Conservation (phyloP, 1,140 invertebrate genomes). For the Drosophila jambulina region DNA sequence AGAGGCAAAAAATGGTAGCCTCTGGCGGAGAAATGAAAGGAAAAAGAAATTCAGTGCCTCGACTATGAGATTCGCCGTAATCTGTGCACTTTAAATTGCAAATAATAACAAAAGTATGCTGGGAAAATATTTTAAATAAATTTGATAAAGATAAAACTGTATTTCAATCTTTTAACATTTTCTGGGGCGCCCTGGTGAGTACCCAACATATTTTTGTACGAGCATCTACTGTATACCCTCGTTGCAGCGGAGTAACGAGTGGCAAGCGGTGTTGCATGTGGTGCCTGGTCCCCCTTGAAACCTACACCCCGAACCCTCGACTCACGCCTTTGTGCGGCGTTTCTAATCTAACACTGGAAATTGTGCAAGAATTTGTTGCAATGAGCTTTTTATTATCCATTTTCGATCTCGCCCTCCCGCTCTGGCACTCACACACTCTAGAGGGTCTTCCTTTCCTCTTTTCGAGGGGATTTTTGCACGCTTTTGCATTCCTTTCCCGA, state of each 20-base stretch:
- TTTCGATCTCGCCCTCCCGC: conserved; percentile 50
- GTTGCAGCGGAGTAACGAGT: neutral
- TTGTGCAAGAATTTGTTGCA: conserved; percentile 82
- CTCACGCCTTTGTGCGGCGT: conserved; percentile 39
- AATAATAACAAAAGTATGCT: neutral
- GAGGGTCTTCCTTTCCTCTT: neutral
- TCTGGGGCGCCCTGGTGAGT: neutral
- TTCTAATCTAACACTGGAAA: conserved; percentile 81
- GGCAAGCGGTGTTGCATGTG: conserved; percentile 47
- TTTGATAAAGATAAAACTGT: neutral
- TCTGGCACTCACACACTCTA: conserved; percentile 30
- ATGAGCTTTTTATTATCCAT: conserved; percentile 83
- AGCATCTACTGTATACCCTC: conserved; percentile 2
- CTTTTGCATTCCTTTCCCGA: conserved; percentile 71
- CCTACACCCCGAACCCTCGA: neutral
- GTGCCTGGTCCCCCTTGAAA: conserved; percentile 16
- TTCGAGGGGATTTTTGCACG: conserved; percentile 61
- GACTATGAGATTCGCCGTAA: neutral
- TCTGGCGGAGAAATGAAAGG: conserved; percentile 24
- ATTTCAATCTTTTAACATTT: neutral
- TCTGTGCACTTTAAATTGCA: too few species aligned
- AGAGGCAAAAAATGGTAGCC: conserved; percentile 19
- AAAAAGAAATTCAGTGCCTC: neutral
- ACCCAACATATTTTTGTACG: neutral
- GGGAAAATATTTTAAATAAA: neutral